A percentile compares a stretch with the other conserved stretches of the same genome.
Evolutionary conservation across 2,888 invertebrate genomes (phyloP).

Genomic region (Amorpha juglandis): DNA sequence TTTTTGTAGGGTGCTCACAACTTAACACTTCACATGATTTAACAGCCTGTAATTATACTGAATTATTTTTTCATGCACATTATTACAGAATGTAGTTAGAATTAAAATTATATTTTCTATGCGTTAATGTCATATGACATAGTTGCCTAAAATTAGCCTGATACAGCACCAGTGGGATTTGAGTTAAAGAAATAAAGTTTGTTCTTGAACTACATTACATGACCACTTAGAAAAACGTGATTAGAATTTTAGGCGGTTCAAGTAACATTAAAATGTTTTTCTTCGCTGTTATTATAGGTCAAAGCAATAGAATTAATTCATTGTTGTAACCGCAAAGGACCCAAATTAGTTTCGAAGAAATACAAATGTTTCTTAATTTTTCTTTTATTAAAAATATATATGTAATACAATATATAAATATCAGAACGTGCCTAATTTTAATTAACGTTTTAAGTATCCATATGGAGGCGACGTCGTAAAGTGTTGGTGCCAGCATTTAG

Average conservation of each 20-base stretch:
- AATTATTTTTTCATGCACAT: too few species aligned
- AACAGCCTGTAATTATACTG: too few species aligned
- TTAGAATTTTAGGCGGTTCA: neutral
- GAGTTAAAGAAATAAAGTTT: neutral
- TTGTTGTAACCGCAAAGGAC: neutral
- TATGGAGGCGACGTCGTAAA: conserved; percentile 86
- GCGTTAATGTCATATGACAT: too few species aligned
- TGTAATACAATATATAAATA: neutral
- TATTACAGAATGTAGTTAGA: too few species aligned
- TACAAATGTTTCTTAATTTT: neutral
- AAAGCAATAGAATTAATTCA: conserved; percentile 19
- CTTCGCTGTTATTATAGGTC: conserved; percentile 24
- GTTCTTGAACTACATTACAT: conserved; percentile 9
- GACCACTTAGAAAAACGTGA: neutral
- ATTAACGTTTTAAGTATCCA: conserved; percentile 58
- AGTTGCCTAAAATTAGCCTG: too few species aligned
- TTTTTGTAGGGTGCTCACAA: too few species aligned
- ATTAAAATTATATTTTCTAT: too few species aligned
- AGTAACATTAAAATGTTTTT: conserved; percentile 7
- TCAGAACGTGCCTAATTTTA: neutral
- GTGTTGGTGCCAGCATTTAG: conserved; percentile 87
- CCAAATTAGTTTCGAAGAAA: neutral
- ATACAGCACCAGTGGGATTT: too few species aligned
- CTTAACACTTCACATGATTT: too few species aligned
- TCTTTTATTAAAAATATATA: too few species aligned